Percentiles rank a stretch among this genome's conserved stretches.
Evolutionary conservation across 1,140 invertebrate genomes (phyloP).

Genomic region (Scylla paramamosain): DNA sequence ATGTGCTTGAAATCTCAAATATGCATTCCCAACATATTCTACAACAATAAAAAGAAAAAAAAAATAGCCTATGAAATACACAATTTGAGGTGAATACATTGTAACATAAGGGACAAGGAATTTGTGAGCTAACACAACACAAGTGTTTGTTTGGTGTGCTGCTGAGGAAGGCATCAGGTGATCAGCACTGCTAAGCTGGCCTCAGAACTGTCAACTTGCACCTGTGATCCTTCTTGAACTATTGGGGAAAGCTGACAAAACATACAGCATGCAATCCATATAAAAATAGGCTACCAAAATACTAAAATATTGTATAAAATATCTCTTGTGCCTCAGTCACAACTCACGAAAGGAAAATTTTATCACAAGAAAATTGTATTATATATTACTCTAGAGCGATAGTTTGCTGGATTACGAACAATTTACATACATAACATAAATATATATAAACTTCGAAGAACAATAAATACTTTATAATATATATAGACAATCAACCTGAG

Average conservation of each 20-base stretch:
- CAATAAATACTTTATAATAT: neutral
- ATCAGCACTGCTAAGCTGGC: neutral
- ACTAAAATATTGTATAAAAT: slow-evolving; percentile 50
- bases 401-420: neutral
- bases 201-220: neutral
- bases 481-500: neutral
- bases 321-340: slow-evolving; percentile 59
- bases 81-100: too few species aligned
- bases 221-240: neutral
- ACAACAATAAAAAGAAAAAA: too few species aligned
- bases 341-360: slow-evolving; percentile 38
- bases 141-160: neutral
- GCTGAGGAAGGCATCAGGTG: neutral
- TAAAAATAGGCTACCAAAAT: slow-evolving; percentile 57
- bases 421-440: slow-evolving; percentile 16
- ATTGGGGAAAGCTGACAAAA: slow-evolving; percentile 19
- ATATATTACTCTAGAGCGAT: neutral
- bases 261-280: slow-evolving; percentile 43
- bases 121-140: neutral
- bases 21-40: too few species aligned
- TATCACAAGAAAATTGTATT: slow-evolving; percentile 40
- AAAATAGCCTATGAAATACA: too few species aligned
- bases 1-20: too few species aligned
- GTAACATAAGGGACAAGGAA: neutral
- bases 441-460: slow-evolving; percentile 8